phyloP scores from a whole-genome alignment of 1,140 invertebrate species.

The Anastatus disparis region DNA sequence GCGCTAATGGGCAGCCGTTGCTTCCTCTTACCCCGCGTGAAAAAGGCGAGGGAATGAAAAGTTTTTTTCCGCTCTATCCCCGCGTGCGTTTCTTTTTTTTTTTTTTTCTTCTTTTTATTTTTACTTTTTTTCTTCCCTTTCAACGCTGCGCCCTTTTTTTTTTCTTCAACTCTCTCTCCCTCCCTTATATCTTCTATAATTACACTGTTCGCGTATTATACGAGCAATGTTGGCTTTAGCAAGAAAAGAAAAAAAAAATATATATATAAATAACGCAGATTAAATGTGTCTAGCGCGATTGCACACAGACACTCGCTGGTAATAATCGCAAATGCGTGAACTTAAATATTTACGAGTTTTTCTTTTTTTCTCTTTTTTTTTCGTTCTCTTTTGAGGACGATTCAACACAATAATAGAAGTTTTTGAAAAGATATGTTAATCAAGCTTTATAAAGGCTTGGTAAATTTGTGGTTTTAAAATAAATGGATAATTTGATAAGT shows the following conservation, averaged over 20 bases:
- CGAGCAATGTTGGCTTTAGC: neutral
- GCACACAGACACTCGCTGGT: slow-evolving; percentile 6
- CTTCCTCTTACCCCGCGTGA: slow-evolving; percentile 34
- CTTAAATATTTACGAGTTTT: slow-evolving; percentile 27
- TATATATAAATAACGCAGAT: slow-evolving; percentile 64
- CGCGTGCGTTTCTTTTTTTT: slow-evolving; percentile 6
- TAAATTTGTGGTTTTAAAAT: slow-evolving; percentile 7
- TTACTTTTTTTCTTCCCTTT: slow-evolving; percentile 26
- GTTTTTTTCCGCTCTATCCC: slow-evolving; percentile 52
- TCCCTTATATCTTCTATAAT: slow-evolving; percentile 63
- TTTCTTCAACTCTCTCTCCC: slow-evolving; percentile 48
- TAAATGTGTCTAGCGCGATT: slow-evolving; percentile 59
- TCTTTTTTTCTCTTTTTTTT: too few species aligned
- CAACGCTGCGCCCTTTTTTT: slow-evolving; percentile 33
- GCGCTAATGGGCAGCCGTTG: slow-evolving; percentile 62
- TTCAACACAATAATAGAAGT: slow-evolving; percentile 6
- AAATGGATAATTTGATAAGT: neutral
- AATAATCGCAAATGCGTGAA: slow-evolving; percentile 31
- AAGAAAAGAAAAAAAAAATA: too few species aligned
- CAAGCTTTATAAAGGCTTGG: neutral
- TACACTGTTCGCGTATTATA: slow-evolving; percentile 53
- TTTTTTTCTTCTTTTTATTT: slow-evolving; percentile 23
- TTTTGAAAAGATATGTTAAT: slow-evolving; percentile 12
- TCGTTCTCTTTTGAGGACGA: too few species aligned
- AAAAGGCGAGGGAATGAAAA: slow-evolving; percentile 44